Conservation (phyloP, 2,888 invertebrate genomes). For the Folsomia candida region DNA sequence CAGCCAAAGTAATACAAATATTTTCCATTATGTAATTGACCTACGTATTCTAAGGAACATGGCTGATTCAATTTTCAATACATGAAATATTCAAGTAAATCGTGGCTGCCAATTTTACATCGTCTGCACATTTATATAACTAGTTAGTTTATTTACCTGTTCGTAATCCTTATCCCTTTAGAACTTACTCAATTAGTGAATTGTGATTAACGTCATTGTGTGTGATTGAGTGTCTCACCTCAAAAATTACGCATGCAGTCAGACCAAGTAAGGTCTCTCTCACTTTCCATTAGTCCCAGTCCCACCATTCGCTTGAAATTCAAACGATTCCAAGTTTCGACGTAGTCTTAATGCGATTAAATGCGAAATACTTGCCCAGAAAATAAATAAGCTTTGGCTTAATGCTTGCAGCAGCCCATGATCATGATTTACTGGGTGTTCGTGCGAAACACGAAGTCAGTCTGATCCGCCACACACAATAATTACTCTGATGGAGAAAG, state of each 20-base stretch:
- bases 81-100: too few species aligned
- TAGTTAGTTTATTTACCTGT: not conserved
- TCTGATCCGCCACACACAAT: not conserved
- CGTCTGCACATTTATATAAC: not conserved
- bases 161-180: not conserved
- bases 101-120: too few species aligned
- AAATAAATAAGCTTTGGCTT: not conserved
- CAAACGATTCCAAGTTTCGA: not conserved
- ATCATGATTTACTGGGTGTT: constrained; percentile 15
- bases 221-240: not conserved
- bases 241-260: not conserved
- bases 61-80: too few species aligned
- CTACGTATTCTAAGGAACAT: too few species aligned
- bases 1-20: too few species aligned
- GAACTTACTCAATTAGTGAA: not conserved
- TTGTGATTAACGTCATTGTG: not conserved
- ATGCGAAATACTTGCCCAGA: not conserved
- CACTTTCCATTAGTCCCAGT: not conserved
- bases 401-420: constrained; percentile 1
- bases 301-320: not conserved
- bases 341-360: constrained; percentile 11
- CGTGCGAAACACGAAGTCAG: not conserved
- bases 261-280: not conserved
- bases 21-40: too few species aligned
- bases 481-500: not conserved